A percentile compares a stretch with the other conserved stretches of the same genome.
phyloP scores from a whole-genome alignment of 92 coral and sea anemone species.

The Zoanthus sociatus region DNA sequence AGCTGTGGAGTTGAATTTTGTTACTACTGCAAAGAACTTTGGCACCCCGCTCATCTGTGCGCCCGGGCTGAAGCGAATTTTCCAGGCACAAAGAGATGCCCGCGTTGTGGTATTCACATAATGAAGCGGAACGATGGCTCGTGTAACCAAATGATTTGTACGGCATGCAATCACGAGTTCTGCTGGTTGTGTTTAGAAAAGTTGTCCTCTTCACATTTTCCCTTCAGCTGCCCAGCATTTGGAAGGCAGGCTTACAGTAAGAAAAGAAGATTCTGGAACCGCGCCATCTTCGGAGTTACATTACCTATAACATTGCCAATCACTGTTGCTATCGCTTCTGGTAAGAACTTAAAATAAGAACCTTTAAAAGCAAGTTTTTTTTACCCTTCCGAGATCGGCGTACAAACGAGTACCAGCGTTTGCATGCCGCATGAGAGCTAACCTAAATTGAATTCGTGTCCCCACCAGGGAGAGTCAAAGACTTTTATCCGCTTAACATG shows the following conservation, averaged over 20 bases:
- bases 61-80: background rate
- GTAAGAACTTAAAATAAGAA: background rate
- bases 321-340: conserved; percentile 7
- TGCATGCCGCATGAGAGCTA: too few species aligned
- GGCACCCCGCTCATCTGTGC: conserved; percentile 30
- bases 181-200: conserved; percentile 65
- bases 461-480: too few species aligned
- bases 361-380: too few species aligned
- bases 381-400: too few species aligned
- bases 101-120: conserved; percentile 45
- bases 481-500: too few species aligned
- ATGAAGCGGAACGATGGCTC: conserved; percentile 56
- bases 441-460: too few species aligned
- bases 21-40: conserved; percentile 31
- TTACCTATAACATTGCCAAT: conserved; percentile 35
- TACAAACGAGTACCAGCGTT: background rate
- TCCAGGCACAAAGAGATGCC: conserved; percentile 54
- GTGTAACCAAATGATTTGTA: conserved; percentile 60
- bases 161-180: conserved; percentile 50
- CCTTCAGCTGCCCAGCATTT: conserved; percentile 44
- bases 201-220: conserved; percentile 32
- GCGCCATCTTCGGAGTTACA: conserved; percentile 20
- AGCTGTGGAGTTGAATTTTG: conserved; percentile 36
- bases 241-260: conserved; percentile 40
- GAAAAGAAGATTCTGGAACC: conserved; percentile 32